phyloP scores from a whole-genome alignment of 92 coral and sea anemone genomes.

The Isaurus tuberculatus region DNA sequence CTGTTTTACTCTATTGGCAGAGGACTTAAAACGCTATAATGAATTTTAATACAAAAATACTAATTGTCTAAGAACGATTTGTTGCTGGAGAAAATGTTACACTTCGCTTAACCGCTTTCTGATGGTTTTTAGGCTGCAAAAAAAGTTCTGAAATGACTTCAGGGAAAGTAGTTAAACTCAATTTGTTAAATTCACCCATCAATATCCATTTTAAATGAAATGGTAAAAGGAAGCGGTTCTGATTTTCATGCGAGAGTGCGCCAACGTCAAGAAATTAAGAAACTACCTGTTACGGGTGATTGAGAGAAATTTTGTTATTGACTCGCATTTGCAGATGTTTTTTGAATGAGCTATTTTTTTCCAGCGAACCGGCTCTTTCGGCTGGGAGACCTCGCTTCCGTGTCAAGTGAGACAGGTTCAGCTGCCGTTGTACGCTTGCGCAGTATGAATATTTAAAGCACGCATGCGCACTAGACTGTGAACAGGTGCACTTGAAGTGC shows the following conservation, averaged over 20 bases:
- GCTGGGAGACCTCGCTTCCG: slow-evolving; percentile 76
- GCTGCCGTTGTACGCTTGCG: slow-evolving; percentile 96
- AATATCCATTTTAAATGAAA: slow-evolving; percentile 11
- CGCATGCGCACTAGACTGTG: slow-evolving; percentile 93
- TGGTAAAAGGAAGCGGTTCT: background rate
- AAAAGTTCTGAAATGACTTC: slow-evolving; percentile 40
- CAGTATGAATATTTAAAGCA: slow-evolving; percentile 76
- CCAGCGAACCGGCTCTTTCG: slow-evolving; percentile 71
- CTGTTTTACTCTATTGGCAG: slow-evolving; percentile 61
- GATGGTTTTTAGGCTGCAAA: slow-evolving; percentile 59
- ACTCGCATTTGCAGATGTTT: slow-evolving; percentile 80
- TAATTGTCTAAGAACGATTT: slow-evolving; percentile 80
- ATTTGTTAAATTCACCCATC: background rate
- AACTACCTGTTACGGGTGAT: slow-evolving; percentile 82
- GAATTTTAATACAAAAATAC: slow-evolving; percentile 83
- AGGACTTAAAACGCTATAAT: slow-evolving; percentile 87
- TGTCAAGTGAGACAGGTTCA: slow-evolving; percentile 90
- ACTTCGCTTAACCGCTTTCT: slow-evolving; percentile 75
- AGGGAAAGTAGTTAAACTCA: background rate
- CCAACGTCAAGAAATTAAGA: slow-evolving; percentile 56
- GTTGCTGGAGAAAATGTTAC: slow-evolving; percentile 84
- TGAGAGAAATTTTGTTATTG: slow-evolving; percentile 65
- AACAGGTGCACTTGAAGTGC: slow-evolving; percentile 99
- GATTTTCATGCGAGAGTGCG: slow-evolving; percentile 50
- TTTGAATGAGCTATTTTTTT: slow-evolving; percentile 84